Evolutionary conservation across 2,113 vertebrate species (phyloP).

Genomic region (Megaptera novaeangliae): DNA sequence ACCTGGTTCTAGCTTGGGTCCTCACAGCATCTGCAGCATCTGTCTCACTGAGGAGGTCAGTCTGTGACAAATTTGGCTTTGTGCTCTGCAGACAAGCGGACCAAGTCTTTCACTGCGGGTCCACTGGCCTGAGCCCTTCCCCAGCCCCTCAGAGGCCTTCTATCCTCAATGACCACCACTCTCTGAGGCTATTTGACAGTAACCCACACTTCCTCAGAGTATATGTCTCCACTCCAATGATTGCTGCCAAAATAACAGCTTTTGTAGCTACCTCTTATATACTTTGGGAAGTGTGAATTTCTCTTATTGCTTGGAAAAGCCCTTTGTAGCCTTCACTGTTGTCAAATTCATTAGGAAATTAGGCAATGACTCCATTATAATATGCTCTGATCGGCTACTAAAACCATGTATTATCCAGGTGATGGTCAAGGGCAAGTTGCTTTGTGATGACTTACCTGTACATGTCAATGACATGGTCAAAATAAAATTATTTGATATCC

Average conservation of each 20-base stretch:
- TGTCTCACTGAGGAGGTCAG: neutral
- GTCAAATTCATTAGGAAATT: conserved; percentile 23
- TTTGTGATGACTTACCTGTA: conserved; percentile 20
- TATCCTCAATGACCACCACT: neutral
- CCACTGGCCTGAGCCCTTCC: neutral
- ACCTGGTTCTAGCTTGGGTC: neutral
- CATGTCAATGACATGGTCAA: neutral
- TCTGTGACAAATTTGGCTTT: neutral
- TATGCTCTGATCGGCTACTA: neutral
- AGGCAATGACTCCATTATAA: neutral
- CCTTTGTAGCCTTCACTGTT: neutral
- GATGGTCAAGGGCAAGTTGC: neutral
- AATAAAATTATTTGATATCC: conserved; percentile 27
- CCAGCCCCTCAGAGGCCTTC: neutral
- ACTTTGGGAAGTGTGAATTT: conserved; percentile 35
- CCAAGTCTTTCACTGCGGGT: neutral
- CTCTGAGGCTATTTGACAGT: neutral
- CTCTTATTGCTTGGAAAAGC: neutral
- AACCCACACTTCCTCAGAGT: neutral
- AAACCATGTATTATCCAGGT: neutral
- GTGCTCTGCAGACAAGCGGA: neutral
- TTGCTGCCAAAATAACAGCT: neutral
- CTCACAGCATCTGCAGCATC: neutral
- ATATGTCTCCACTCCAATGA: neutral
- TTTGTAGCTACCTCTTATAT: neutral